phyloP scores from a whole-genome alignment of 2,797 vertebrate species.

The Megalops cyprinoides region DNA sequence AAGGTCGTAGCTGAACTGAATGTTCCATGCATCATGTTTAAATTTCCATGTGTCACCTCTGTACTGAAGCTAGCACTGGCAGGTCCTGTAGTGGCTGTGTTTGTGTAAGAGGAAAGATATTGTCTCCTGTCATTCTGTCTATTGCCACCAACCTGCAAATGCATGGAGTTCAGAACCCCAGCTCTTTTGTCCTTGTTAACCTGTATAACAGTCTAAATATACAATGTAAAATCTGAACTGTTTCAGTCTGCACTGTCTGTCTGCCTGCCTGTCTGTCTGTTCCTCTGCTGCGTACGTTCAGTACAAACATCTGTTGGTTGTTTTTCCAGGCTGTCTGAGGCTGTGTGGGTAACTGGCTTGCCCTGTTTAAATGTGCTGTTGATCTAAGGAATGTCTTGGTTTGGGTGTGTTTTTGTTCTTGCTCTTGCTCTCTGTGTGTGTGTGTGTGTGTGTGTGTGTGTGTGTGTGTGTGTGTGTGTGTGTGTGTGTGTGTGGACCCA shows the following conservation, averaged over 20 bases:
- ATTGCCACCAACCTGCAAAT: neutral
- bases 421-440: neutral
- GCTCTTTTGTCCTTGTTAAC: neutral
- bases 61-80: slow-evolving; percentile 1
- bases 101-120: neutral
- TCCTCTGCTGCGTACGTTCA: no score
- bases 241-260: neutral
- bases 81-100: neutral
- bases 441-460: neutral
- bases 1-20: neutral
- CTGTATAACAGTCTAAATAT: neutral
- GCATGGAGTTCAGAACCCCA: slow-evolving; percentile 6
- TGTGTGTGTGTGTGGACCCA: neutral
- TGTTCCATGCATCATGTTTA: neutral
- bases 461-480: neutral
- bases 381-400: neutral
- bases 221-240: neutral
- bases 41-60: neutral
- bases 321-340: slow-evolving; percentile 7
- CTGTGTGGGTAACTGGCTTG: neutral
- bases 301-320: neutral
- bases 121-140: neutral
- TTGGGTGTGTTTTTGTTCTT: neutral
- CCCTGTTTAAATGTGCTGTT: neutral
- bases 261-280: neutral